Conservation (phyloP, 2,888 invertebrate species). For the Apamea monoglypha region DNA sequence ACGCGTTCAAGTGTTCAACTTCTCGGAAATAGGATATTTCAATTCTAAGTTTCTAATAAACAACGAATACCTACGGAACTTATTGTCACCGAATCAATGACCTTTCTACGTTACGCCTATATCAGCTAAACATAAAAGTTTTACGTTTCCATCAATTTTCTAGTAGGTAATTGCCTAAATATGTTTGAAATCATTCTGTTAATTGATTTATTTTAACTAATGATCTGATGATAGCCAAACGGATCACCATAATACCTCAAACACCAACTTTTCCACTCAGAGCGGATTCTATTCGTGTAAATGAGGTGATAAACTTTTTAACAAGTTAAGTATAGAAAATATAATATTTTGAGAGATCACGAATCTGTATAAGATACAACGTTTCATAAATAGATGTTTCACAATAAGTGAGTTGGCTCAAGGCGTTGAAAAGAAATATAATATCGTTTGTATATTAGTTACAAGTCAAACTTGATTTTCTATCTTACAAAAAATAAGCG, state of each 20-base stretch:
- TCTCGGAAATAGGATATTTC: constrained; percentile 30
- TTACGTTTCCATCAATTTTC: neutral
- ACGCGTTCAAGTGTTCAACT: constrained; percentile 18
- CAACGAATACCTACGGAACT: neutral
- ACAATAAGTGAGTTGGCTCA: constrained; percentile 63
- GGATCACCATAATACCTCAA: neutral
- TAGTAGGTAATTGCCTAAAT: neutral
- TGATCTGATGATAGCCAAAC: neutral
- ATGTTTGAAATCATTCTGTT: neutral
- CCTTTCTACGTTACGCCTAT: neutral
- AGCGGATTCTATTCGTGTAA: constrained; percentile 8
- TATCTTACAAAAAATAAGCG: constrained; percentile 6
- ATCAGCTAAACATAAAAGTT: neutral
- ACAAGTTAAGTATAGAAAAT: constrained; percentile 35
- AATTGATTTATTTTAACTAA: neutral
- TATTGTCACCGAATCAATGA: neutral
- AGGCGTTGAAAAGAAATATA: constrained; percentile 60
- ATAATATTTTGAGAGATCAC: constrained; percentile 55
- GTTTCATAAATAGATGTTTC: constrained; percentile 66
- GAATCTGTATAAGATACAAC: constrained; percentile 41
- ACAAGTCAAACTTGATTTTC: constrained; percentile 26
- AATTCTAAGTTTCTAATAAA: constrained; percentile 16
- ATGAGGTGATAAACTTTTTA: constrained; percentile 46
- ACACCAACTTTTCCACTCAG: constrained; percentile 3
- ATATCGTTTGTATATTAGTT: constrained; percentile 50